phyloP scores from a whole-genome alignment of 2,797 vertebrate species.

The Scleropages formosus region DNA sequence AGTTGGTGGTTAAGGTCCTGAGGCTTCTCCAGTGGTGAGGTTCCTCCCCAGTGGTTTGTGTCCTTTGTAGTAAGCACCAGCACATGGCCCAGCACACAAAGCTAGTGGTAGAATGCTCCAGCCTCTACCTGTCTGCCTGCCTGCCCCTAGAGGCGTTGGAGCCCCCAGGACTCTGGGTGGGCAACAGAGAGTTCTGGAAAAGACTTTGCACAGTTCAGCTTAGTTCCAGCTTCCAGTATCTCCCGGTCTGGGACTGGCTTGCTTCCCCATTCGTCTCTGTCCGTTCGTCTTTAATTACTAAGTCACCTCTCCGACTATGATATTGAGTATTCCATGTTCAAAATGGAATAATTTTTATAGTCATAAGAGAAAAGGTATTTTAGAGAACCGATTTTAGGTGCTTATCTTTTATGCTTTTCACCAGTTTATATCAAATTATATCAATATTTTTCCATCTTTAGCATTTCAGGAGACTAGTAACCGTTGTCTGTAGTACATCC shows the following conservation, averaged over 20 bases:
- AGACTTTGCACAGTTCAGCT: neutral
- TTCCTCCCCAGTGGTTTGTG: too few relatives aligned
- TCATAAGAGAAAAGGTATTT: slow-evolving; percentile 15
- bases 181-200: neutral
- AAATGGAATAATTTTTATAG: slow-evolving; percentile 20
- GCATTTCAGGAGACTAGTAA: slow-evolving; percentile 23
- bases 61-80: neutral
- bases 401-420: slow-evolving; percentile 30
- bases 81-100: neutral
- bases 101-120: neutral
- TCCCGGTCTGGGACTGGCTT: neutral
- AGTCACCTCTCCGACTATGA: neutral
- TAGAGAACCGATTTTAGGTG: slow-evolving; percentile 27
- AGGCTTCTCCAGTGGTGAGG: too few relatives aligned
- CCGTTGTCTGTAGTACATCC: slow-evolving; percentile 30
- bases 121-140: neutral
- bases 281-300: neutral
- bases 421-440: slow-evolving; percentile 34
- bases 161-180: neutral
- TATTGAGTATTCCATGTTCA: neutral
- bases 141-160: neutral
- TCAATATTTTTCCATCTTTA: slow-evolving; percentile 51
- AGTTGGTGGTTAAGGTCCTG: neutral
- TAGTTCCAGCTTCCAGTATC: neutral
- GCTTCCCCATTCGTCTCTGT: neutral